Conservation (phyloP, 2,113 vertebrate species). For the Tragelaphus scriptus region DNA sequence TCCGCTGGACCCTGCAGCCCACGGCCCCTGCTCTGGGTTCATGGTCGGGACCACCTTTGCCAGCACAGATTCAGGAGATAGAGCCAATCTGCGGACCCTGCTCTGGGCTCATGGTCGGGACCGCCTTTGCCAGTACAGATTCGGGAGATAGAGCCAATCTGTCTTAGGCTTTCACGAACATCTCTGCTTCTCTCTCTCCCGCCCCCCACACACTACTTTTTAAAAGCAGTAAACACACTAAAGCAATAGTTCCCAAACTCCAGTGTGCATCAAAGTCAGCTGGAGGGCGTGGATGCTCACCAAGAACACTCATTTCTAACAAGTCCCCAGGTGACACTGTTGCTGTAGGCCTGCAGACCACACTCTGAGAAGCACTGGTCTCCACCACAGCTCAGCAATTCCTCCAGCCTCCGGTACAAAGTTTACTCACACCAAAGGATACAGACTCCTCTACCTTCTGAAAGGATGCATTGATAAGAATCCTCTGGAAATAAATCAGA, state of each 20-base stretch:
- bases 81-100: accelerated
- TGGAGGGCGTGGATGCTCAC: not conserved
- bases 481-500: not conserved
- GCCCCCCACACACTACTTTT: accelerated
- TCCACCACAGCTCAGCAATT: not conserved
- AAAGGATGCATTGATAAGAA: accelerated
- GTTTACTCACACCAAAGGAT: not conserved
- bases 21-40: accelerated
- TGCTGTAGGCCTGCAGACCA: not conserved
- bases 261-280: not conserved
- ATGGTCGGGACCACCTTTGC: not conserved
- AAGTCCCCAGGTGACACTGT: not conserved
- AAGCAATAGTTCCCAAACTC: not conserved
- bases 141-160: accelerated
- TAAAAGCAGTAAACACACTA: not conserved
- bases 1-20: not conserved
- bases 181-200: not conserved
- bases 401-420: not conserved
- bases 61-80: not conserved
- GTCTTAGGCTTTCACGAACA: not conserved
- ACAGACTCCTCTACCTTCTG: not conserved
- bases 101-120: accelerated
- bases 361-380: not conserved
- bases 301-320: not conserved
- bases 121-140: not conserved